These are phyloP conservation scores for Ageneiosus marmoratus DNA, from an alignment of 2,113 vertebrate species.

Conservation along the genomic window DNA sequence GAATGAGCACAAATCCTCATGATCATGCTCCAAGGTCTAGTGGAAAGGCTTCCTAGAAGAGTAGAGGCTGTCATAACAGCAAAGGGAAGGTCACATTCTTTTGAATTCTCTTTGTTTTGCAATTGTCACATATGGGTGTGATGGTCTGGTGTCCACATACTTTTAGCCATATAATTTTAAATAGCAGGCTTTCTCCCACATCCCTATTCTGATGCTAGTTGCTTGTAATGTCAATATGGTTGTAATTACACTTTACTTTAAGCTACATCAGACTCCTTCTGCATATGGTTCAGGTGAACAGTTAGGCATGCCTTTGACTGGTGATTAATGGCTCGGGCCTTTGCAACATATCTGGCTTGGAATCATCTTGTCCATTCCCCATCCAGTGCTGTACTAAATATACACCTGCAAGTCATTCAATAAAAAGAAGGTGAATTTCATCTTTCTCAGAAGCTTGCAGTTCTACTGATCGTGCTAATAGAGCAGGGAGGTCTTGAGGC, in stretches of 20 bases:
- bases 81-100: neutral
- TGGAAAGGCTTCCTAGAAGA: neutral
- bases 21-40: neutral
- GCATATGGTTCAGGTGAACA: slow-evolving; percentile 30
- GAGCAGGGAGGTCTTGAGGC: slow-evolving; percentile 17
- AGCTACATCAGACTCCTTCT: slow-evolving; percentile 1
- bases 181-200: slow-evolving; percentile 8
- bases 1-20: neutral
- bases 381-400: slow-evolving; percentile 7
- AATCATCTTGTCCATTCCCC: slow-evolving; percentile 25
- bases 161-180: neutral
- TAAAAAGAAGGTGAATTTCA: slow-evolving; percentile 23
- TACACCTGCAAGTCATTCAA: slow-evolving; percentile 52
- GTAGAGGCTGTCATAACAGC: neutral
- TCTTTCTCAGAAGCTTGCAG: slow-evolving; percentile 20
- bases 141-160: neutral
- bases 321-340: slow-evolving; percentile 49
- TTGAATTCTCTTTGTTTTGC: neutral
- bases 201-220: neutral
- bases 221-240: slow-evolving; percentile 26
- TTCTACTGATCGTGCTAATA: slow-evolving; percentile 13
- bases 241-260: slow-evolving; percentile 29
- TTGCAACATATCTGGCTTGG: slow-evolving; percentile 46
- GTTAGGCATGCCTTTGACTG: slow-evolving; percentile 22
- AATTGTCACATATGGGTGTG: neutral